Evolutionary conservation across 2,888 invertebrate species (phyloP).

Genomic region (Agrotis puta): DNA sequence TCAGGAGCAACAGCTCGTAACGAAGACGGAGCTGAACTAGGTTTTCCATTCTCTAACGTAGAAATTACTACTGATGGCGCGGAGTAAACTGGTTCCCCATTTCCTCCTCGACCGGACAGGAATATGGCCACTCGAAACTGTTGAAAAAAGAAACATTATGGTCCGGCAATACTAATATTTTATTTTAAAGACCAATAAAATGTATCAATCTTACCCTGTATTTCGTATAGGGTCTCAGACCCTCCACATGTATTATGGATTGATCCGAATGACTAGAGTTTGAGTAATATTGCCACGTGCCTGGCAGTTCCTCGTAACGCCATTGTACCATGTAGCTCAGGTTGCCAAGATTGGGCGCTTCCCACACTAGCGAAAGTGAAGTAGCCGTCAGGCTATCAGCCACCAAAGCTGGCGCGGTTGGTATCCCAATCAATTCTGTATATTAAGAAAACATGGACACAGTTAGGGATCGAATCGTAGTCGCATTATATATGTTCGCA

Average conservation of each 20-base stretch:
- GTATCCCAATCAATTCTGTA: slow-evolving; percentile 92
- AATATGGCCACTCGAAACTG: slow-evolving; percentile 97
- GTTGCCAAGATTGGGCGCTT: slow-evolving; percentile 90
- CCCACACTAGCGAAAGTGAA: slow-evolving; percentile 96
- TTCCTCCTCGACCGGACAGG: slow-evolving; percentile 93
- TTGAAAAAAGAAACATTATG: slow-evolving; percentile 28
- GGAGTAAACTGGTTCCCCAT: slow-evolving; percentile 94
- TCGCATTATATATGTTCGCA: not conserved
- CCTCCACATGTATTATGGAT: slow-evolving; percentile 93
- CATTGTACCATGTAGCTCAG: slow-evolving; percentile 93
- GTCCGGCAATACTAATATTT: not conserved
- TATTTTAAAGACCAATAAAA: not conserved
- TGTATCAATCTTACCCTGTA: slow-evolving; percentile 94
- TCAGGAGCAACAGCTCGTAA: slow-evolving; percentile 95
- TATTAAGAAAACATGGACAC: slow-evolving; percentile 12
- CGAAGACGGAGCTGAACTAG: slow-evolving; percentile 94
- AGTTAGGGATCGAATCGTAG: not conserved
- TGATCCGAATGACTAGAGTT: slow-evolving; percentile 93
- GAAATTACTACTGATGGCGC: slow-evolving; percentile 94
- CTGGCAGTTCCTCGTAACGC: slow-evolving; percentile 93
- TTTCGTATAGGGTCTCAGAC: slow-evolving; percentile 96
- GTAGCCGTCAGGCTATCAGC: slow-evolving; percentile 94
- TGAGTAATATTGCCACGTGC: slow-evolving; percentile 96
- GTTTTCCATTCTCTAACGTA: slow-evolving; percentile 94
- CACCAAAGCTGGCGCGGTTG: slow-evolving; percentile 94